Evolutionary conservation across 2,888 invertebrate species (phyloP).

Genomic region (Automeris io): DNA sequence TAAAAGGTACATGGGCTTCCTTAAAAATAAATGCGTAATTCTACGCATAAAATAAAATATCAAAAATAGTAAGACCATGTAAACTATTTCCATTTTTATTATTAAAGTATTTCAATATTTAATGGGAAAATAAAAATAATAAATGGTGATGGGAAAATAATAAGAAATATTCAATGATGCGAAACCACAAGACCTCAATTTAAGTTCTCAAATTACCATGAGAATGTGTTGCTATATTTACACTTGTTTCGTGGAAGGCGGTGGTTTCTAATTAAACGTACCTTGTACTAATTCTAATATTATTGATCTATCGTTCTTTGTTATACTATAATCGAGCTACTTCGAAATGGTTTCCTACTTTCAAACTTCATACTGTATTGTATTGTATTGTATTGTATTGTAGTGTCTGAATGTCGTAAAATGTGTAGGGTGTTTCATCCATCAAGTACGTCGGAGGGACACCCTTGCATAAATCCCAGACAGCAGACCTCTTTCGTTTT

Average conservation of each 20-base stretch:
- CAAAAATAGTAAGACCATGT: too few species aligned
- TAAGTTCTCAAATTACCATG: constrained; percentile 40
- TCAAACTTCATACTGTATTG: not conserved
- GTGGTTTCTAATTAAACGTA: constrained; percentile 6
- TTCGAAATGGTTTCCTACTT: not conserved
- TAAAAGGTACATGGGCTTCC: too few species aligned
- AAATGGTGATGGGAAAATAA: not conserved
- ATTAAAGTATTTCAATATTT: not conserved
- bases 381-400: too few species aligned
- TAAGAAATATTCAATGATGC: constrained; percentile 16
- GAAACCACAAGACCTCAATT: constrained; percentile 24
- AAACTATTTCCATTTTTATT: too few species aligned
- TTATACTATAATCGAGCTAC: not conserved
- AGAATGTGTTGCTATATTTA: constrained; percentile 35
- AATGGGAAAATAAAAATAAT: not conserved
- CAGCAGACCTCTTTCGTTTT: constrained; percentile 43
- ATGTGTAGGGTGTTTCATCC: constrained; percentile 17
- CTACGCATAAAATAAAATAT: too few species aligned
- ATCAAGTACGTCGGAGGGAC: constrained; percentile 21
- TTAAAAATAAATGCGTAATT: too few species aligned
- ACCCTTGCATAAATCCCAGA: constrained; percentile 55
- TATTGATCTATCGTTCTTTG: constrained; percentile 3
- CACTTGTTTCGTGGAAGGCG: constrained; percentile 27
- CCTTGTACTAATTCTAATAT: constrained; percentile 8
- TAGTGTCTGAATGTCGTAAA: constrained; percentile 14